Evolutionary conservation across 2,888 invertebrate genomes (phyloP), one percentile per base, ranked within the genome.

Genomic region (Parnassius apollo): DNA sequence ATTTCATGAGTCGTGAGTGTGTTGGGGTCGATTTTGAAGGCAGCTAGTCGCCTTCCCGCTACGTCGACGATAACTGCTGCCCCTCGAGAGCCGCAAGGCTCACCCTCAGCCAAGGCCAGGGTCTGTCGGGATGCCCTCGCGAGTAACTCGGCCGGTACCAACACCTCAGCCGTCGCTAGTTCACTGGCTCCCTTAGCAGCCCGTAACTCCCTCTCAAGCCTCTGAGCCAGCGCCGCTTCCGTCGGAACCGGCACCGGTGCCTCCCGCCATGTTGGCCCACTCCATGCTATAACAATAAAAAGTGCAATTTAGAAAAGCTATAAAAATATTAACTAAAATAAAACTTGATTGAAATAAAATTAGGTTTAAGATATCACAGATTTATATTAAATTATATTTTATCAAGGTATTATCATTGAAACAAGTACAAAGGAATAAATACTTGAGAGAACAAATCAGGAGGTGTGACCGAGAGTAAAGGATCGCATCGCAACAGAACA

Each of bases 1-100:
- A 98, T 93, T 88, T 98, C 98, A 85, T 98, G 98, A 67, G 98
- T 98, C 67, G 97, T 96, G 58, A 97, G 96, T 44, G 97, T 96
- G 80, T 94, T 94, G 59, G 96, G 96, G 89, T 98, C 97, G 78
- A 96, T 95, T 86, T 96, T 96, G 85, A 98, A 94, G 76, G 95
- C 95, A 62, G 96, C 96, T 74, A 98, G 93, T 78, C 95, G 93
- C 73, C 96, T 93, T 57, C 95, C 95, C 81, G 96, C 96, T 74
- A 96, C 96, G 85, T 96, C 95, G 64, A 98, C 94, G 84, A 95
- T 96, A 69, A 98, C 92, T n/a, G 95, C 95, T 78, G 97, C 97
- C 49, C 97, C 98, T 71, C 96, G 92, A 57, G 97, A 93, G 58
- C 98, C 98, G 88, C 97, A 98, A 18, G 98, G 98, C 86, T 98